Evolutionary conservation across 2,888 invertebrate species (phyloP).

Genomic region (Pseudococcus jackbeardsleyi): DNA sequence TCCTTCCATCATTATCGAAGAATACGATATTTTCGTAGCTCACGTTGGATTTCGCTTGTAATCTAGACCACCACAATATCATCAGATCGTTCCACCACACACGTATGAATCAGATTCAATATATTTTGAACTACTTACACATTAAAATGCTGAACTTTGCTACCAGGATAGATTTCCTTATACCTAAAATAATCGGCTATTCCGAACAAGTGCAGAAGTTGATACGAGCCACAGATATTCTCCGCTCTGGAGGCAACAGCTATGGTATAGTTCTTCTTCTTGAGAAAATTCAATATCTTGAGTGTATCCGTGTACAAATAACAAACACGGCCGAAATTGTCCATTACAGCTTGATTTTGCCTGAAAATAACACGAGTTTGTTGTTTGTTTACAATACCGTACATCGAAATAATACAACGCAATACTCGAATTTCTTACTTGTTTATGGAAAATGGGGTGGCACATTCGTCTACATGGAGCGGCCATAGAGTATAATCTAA

Average conservation of each 20-base stretch:
- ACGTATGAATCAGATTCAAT: not conserved
- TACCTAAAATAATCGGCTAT: constrained; percentile 67
- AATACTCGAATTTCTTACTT: not conserved
- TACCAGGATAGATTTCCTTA: constrained; percentile 68
- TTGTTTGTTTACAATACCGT: not conserved
- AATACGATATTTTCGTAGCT: constrained; percentile 66
- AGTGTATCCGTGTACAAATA: constrained; percentile 66
- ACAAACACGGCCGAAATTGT: constrained; percentile 66
- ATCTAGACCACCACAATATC: constrained; percentile 28
- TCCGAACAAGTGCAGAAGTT: constrained; percentile 67
- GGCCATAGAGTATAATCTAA: constrained; percentile 68
- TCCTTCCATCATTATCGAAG: constrained; percentile 67
- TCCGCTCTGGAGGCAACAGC: constrained; percentile 68
- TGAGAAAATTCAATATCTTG: constrained; percentile 65
- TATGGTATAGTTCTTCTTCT: constrained; percentile 66
- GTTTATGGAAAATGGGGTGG: constrained; percentile 66
- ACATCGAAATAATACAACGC: not conserved
- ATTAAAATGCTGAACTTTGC: constrained; percentile 67
- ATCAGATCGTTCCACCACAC: not conserved
- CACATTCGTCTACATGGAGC: constrained; percentile 67
- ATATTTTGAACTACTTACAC: constrained; percentile 64
- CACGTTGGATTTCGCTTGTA: constrained; percentile 65
- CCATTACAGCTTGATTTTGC: constrained; percentile 66
- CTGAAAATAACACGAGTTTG: not conserved
- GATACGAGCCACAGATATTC: constrained; percentile 68